phyloP scores from a whole-genome alignment of 2,797 vertebrate species.

The Phalloptychus januarius region DNA sequence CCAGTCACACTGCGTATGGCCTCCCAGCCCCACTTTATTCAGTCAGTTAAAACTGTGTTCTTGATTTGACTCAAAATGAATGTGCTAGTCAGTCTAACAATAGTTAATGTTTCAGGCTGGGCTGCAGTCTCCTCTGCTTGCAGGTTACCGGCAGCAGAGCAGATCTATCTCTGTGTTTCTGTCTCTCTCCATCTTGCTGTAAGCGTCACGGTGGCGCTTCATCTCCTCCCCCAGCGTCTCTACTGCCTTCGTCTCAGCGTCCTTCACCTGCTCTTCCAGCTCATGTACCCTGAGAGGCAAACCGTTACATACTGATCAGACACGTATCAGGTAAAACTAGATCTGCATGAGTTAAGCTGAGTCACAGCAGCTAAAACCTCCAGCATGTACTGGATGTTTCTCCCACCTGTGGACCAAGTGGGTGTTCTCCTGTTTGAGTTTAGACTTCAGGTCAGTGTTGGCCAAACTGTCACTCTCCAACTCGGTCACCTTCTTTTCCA shows the following conservation, averaged over 20 bases:
- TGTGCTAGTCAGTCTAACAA: neutral
- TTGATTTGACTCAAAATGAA: neutral
- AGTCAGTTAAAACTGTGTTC: too few relatives aligned
- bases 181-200: constrained; percentile 89
- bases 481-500: constrained; percentile 96
- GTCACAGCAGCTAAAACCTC: neutral
- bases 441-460: constrained; percentile 91
- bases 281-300: constrained; percentile 87
- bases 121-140: neutral
- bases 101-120: neutral
- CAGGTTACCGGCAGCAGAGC: constrained; percentile 86
- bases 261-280: constrained; percentile 95
- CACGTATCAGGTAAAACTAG: neutral
- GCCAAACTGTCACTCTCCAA: constrained; percentile 91
- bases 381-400: neutral
- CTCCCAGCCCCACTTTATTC: too few relatives aligned
- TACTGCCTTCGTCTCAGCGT: constrained; percentile 88
- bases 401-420: constrained; percentile 93
- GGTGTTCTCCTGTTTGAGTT: constrained; percentile 94
- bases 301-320: neutral
- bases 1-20: neutral
- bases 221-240: constrained; percentile 89
- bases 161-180: constrained; percentile 88
- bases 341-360: neutral
- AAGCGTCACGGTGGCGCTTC: constrained; percentile 88